phyloP scores from a whole-genome alignment of 2,888 invertebrate genomes.

The Panopea generosa region DNA sequence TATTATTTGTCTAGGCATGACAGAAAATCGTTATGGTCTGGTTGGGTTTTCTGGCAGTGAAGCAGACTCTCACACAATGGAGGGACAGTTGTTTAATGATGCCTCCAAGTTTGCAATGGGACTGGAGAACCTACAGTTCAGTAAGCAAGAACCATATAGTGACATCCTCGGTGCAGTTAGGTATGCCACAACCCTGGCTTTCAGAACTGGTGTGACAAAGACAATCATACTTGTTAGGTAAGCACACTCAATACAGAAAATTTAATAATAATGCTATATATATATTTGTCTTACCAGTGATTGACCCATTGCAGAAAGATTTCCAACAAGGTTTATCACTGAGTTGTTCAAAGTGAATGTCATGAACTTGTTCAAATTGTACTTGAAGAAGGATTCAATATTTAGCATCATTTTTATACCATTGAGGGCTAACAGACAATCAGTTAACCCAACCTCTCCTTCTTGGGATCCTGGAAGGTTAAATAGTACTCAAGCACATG shows the following conservation, averaged over 20 bases:
- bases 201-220: conserved; percentile 93
- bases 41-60: conserved; percentile 91
- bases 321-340: no score
- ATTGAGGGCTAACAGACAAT: no score
- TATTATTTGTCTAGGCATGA: conserved; percentile 71
- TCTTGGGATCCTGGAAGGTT: no score
- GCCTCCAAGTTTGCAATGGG: conserved; percentile 73
- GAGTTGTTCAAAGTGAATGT: no score
- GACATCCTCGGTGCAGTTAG: conserved; percentile 87
- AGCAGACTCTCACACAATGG: conserved; percentile 90
- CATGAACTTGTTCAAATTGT: no score
- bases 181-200: conserved; percentile 89
- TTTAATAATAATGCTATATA: neutral
- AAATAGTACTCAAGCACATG: no score
- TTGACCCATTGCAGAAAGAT: no score
- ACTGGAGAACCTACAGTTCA: conserved; percentile 69
- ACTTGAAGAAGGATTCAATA: no score
- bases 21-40: conserved; percentile 89
- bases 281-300: neutral
- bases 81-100: conserved; percentile 79
- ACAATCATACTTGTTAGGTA: conserved; percentile 90
- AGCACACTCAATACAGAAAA: conserved; percentile 6
- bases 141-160: conserved; percentile 49
- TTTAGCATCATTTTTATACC: no score
- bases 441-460: no score